phyloP scores from a whole-genome alignment of 2,113 vertebrate species.

The Petromus typicus region DNA sequence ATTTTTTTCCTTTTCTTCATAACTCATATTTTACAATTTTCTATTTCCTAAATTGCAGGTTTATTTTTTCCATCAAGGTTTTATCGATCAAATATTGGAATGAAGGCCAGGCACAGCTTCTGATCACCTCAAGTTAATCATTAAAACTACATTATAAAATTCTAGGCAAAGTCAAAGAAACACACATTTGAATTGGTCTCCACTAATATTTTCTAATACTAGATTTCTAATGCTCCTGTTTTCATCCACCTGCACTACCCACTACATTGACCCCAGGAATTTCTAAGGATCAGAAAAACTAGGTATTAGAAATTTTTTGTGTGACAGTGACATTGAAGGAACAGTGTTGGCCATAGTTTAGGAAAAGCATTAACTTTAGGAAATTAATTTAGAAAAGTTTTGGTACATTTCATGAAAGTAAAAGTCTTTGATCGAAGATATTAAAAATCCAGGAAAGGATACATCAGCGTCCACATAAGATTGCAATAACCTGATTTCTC shows the following conservation, averaged over 20 bases:
- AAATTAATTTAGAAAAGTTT: constrained; percentile 56
- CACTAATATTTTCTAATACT: background rate
- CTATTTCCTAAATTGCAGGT: constrained; percentile 11
- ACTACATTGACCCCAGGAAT: background rate
- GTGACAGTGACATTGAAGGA: background rate
- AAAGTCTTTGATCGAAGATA: constrained; percentile 36
- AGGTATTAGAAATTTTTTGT: background rate
- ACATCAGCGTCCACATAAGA: constrained; percentile 99
- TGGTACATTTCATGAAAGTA: constrained; percentile 7
- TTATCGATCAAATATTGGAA: constrained; percentile 7
- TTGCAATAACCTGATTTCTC: constrained; percentile 96
- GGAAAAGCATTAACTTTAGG: constrained; percentile 11
- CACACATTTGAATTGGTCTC: background rate
- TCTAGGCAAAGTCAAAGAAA: constrained; percentile 21
- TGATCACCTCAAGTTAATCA: constrained; percentile 16
- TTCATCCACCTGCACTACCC: background rate
- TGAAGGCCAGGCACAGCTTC: background rate
- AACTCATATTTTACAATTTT: background rate
- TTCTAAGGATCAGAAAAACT: constrained; percentile 18
- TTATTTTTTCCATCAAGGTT: background rate
- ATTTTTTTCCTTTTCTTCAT: constrained; percentile 44
- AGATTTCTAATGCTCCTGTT: background rate
- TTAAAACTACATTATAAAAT: background rate
- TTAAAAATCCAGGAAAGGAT: constrained; percentile 89
- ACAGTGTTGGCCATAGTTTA: background rate